Conservation (phyloP, 2,797 vertebrate species). For the Orestias chungarensis region DNA sequence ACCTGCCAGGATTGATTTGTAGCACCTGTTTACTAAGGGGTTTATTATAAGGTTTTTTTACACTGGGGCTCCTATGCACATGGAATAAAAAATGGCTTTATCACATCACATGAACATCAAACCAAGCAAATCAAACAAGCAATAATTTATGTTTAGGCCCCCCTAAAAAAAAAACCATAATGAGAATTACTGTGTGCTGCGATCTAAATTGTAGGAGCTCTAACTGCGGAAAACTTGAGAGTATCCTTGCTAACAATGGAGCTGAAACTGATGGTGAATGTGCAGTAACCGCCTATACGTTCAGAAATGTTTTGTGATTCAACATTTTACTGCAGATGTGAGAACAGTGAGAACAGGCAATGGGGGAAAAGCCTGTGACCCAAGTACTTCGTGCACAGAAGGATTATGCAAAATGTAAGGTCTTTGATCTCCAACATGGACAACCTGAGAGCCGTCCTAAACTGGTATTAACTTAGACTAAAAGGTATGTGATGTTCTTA, state of each 20-base stretch:
- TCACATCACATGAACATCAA: neutral
- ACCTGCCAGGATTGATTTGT: neutral
- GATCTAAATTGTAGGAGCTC: neutral
- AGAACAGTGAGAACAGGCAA: neutral
- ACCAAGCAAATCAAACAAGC: neutral
- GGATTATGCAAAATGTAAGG: neutral
- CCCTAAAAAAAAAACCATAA: neutral
- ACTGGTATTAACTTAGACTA: neutral
- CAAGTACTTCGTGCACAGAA: neutral
- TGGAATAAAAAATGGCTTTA: neutral
- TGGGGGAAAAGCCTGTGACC: neutral
- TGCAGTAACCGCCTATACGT: neutral
- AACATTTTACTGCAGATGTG: neutral
- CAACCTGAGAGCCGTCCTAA: neutral
- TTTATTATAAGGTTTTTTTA: neutral
- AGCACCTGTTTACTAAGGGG: neutral
- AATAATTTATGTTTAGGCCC: neutral
- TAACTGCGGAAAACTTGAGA: too few relatives aligned
- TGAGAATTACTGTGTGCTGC: neutral
- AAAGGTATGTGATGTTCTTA: conserved; percentile 25
- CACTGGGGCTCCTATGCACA: neutral
- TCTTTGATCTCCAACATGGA: neutral
- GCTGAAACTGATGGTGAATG: neutral
- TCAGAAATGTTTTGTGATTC: neutral
- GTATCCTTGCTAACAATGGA: neutral